Conservation (phyloP, 2,888 invertebrate species). For the Ophonus ardosiacus region DNA sequence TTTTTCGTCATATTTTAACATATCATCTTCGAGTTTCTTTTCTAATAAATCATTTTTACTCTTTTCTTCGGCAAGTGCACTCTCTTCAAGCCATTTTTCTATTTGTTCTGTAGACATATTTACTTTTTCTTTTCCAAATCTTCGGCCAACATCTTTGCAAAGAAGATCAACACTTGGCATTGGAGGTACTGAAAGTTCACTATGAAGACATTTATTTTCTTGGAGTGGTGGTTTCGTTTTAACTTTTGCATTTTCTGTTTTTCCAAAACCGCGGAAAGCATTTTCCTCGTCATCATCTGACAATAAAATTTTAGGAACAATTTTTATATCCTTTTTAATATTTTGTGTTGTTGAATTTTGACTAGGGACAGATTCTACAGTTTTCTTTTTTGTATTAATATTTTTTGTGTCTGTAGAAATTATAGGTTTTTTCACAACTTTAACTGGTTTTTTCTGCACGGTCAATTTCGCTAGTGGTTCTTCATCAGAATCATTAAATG, state of each 20-base stretch:
- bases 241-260: slow-evolving; percentile 69
- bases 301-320: slow-evolving; percentile 69
- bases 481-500: slow-evolving; percentile 82
- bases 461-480: slow-evolving; percentile 81
- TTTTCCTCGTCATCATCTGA: slow-evolving; percentile 77
- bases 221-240: slow-evolving; percentile 70
- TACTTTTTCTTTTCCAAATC: slow-evolving; percentile 79
- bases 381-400: slow-evolving; percentile 57
- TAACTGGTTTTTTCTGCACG: slow-evolving; percentile 68
- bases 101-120: slow-evolving; percentile 85
- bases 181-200: slow-evolving; percentile 40
- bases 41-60: slow-evolving; percentile 69
- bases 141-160: slow-evolving; percentile 73
- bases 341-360: neutral
- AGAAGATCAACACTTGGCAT: slow-evolving; percentile 66
- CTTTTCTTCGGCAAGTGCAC: slow-evolving; percentile 73
- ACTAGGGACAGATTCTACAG: slow-evolving; percentile 42
- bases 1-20: slow-evolving; percentile 71
- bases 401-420: slow-evolving; percentile 51
- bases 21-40: slow-evolving; percentile 71
- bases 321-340: slow-evolving; percentile 41
- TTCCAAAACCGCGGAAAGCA: slow-evolving; percentile 74
- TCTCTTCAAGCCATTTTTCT: slow-evolving; percentile 80
- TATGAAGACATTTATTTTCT: slow-evolving; percentile 74
- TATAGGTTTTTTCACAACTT: slow-evolving; percentile 52